These are phyloP conservation scores for Polydrusus pterygomalis DNA, from an alignment of 2,888 invertebrate genomes.

Conservation along the genomic window DNA sequence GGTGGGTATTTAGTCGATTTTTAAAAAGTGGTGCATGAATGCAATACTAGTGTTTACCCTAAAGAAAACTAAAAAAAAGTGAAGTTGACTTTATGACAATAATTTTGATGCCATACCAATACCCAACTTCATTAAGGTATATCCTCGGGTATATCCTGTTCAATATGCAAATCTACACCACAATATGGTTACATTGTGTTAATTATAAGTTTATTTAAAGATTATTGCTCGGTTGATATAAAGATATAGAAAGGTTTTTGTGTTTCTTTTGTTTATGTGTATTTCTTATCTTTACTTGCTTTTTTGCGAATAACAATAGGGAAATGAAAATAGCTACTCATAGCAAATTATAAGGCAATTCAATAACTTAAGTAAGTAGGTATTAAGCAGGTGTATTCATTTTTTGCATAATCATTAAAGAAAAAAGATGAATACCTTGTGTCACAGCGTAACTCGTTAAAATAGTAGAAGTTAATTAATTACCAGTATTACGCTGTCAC, in stretches of 20 bases:
- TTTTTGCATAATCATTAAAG: slow-evolving; percentile 37
- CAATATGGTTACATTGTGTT: too few species aligned
- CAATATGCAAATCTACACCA: too few species aligned
- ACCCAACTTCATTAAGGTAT: too few species aligned
- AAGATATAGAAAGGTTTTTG: neutral
- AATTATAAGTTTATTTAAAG: too few species aligned
- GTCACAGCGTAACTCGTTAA: slow-evolving; percentile 43
- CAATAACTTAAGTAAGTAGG: slow-evolving; percentile 8
- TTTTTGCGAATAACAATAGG: slow-evolving; percentile 16
- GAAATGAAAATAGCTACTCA: neutral
- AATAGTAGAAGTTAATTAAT: slow-evolving; percentile 53
- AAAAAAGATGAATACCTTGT: slow-evolving; percentile 21
- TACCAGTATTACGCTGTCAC: slow-evolving; percentile 55
- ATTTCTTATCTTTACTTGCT: slow-evolving; percentile 13
- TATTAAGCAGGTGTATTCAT: slow-evolving; percentile 8
- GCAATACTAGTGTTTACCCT: too few species aligned
- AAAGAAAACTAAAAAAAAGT: too few species aligned
- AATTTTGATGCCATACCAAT: too few species aligned
- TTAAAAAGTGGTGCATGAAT: too few species aligned
- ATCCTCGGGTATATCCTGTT: too few species aligned
- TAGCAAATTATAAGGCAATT: slow-evolving; percentile 13
- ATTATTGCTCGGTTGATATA: too few species aligned
- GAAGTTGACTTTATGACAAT: too few species aligned
- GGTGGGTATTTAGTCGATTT: too few species aligned
- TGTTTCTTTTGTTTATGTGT: neutral